Evolutionary conservation across 2,888 invertebrate species (phyloP), one percentile per base, ranked within the genome.

Genomic region (Atrina japonica): DNA sequence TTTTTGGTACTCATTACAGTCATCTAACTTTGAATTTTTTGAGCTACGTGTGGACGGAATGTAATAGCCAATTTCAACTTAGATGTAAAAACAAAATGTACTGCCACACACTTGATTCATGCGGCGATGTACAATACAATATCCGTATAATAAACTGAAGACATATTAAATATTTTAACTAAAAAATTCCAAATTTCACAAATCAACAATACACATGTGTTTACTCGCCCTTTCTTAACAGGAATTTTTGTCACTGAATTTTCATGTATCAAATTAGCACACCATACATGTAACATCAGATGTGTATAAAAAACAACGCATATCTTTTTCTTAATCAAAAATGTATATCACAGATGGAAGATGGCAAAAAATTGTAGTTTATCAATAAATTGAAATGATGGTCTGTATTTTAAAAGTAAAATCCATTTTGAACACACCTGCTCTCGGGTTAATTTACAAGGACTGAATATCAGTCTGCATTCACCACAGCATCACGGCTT

Each of bases 21-120:
- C 66, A 50, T 66, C 66, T 11, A 58, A 40, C 2, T n/a, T n/a
- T n/a, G 58, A 40, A 16, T 66, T 21, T n/a, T 66, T 58, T 11
- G n/a, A 66, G 47, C 45, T 50, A 50, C 27, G 25, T 25, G 27
- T 40, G 23, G 6, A 66, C 2, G 7, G 47, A 14, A 23, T 27
- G 25, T 56, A 66, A 59, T 66, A 66, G n/a, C 25, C 27, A 9
- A 49, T 55, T 50, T 66, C 50, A 9, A 66, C 40, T 3, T 47
- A 0, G 58, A 23, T 35, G 35, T 40, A 27, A 58, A 58, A 14
- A 58, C 6, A 9, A 66, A 11, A 25, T 40, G 21, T 25, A 9
- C 16, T 47, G 30, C 58, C 58, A 66, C 58, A 58, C 7, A 49
- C 40, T 27, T 66, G 58, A 35, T 58, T 40, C 3, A 58, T 11